Evolutionary conservation across 2,888 invertebrate species (phyloP).

Genomic region (Troglohyphantes excavatus): DNA sequence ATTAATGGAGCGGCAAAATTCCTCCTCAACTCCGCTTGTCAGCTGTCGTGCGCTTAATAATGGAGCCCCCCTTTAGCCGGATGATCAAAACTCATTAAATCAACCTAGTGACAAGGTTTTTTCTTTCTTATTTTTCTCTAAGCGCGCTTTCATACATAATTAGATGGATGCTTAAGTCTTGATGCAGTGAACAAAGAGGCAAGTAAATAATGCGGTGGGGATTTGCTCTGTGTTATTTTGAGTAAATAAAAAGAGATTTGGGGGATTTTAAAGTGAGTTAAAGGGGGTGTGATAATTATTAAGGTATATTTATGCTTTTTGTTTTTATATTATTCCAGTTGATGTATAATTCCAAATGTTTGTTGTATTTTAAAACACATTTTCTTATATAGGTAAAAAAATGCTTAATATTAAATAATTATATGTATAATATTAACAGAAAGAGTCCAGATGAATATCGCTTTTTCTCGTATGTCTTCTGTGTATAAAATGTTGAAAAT

Average conservation of each 20-base stretch:
- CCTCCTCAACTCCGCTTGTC: constrained; percentile 77
- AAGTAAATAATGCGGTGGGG: constrained; percentile 53
- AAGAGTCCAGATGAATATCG: too few relatives aligned
- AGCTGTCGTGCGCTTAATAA: constrained; percentile 78
- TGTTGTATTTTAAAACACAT: too few relatives aligned
- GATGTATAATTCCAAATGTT: too few relatives aligned
- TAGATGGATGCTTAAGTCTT: constrained; percentile 71
- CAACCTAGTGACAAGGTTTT: constrained; percentile 74
- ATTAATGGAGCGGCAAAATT: constrained; percentile 78
- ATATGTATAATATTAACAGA: too few relatives aligned
- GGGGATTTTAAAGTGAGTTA: constrained; percentile 7
- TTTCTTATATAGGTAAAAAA: too few relatives aligned
- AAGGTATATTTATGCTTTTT: background rate
- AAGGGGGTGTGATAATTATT: background rate
- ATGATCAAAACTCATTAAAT: constrained; percentile 78
- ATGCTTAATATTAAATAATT: too few relatives aligned
- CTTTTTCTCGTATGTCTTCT: too few relatives aligned
- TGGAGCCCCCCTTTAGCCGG: constrained; percentile 74
- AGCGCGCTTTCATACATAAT: constrained; percentile 73
- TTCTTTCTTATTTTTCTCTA: constrained; percentile 36
- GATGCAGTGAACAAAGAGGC: constrained; percentile 58
- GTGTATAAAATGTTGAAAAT: too few relatives aligned
- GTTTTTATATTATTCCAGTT: too few relatives aligned
- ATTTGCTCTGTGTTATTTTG: constrained; percentile 31
- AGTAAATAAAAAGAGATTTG: constrained; percentile 10